phyloP scores from a whole-genome alignment of 2,888 invertebrate species.

The Drosophila eohydei region DNA sequence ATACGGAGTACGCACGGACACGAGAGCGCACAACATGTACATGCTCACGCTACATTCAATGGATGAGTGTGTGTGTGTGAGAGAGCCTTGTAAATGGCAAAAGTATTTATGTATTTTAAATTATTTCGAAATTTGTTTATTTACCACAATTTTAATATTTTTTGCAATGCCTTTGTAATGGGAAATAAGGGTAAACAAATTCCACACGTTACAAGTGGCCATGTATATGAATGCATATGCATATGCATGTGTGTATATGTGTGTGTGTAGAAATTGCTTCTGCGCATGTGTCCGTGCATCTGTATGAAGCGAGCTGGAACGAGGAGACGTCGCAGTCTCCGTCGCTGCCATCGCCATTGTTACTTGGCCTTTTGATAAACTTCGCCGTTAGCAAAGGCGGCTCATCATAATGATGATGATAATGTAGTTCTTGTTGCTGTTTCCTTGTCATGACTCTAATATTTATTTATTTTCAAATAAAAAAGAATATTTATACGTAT shows the following conservation, averaged over 20 bases:
- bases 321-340: constrained; percentile 35
- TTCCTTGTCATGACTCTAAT: constrained; percentile 57
- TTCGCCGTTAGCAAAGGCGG: constrained; percentile 60
- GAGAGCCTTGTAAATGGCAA: constrained; percentile 24
- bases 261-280: constrained; percentile 29
- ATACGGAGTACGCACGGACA: constrained; percentile 8
- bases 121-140: constrained; percentile 67
- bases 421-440: constrained; percentile 35
- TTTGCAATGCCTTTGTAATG: constrained; percentile 44
- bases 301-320: constrained; percentile 33
- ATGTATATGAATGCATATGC: constrained; percentile 15
- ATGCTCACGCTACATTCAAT: background rate
- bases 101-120: constrained; percentile 34
- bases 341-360: constrained; percentile 58
- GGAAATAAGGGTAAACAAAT: constrained; percentile 66
- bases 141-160: constrained; percentile 77
- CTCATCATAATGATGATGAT: constrained; percentile 47
- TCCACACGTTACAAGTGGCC: constrained; percentile 51
- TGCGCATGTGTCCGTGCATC: constrained; percentile 64
- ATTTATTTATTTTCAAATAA: constrained; percentile 77
- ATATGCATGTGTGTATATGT: constrained; percentile 22
- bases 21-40: constrained; percentile 22
- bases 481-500: constrained; percentile 16
- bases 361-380: constrained; percentile 81
- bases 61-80: constrained; percentile 3